Conservation (phyloP, 2,797 vertebrate species). For the Xerus rutilus region DNA sequence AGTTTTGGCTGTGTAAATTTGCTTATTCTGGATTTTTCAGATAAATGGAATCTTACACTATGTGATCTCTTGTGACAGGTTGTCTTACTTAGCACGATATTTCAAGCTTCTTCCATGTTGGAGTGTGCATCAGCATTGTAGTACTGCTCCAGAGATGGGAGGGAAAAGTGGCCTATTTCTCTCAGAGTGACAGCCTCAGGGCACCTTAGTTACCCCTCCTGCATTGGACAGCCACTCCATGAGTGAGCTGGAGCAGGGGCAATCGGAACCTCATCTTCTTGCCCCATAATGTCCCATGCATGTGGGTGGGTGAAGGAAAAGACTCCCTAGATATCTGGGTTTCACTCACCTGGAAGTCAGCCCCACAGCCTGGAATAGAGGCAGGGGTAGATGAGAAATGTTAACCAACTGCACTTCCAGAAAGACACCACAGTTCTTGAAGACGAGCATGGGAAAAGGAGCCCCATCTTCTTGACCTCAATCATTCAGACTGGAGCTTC, state of each 20-base stretch:
- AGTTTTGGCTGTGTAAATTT: background rate
- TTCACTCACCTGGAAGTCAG: background rate
- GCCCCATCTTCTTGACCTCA: background rate
- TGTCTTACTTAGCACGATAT: background rate
- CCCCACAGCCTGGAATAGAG: background rate
- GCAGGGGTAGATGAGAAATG: background rate
- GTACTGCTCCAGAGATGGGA: background rate
- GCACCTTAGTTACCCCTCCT: background rate
- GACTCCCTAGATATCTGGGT: background rate
- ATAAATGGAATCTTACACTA: too few species aligned
- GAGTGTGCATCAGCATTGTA: rapidly evolving
- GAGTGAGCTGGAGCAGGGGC: background rate
- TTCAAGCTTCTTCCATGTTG: background rate
- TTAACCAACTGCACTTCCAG: too few species aligned
- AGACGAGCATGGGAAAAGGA: background rate
- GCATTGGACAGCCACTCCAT: background rate
- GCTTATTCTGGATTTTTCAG: background rate
- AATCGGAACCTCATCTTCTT: background rate
- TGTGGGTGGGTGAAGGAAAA: too few species aligned
- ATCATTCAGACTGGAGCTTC: background rate
- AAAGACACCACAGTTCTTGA: background rate
- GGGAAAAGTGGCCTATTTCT: background rate
- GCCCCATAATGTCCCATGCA: too few species aligned
- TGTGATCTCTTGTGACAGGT: background rate
- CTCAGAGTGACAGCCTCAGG: too few species aligned